phyloP scores from a whole-genome alignment of 2,888 invertebrate species.

The Pheosia gnoma region DNA sequence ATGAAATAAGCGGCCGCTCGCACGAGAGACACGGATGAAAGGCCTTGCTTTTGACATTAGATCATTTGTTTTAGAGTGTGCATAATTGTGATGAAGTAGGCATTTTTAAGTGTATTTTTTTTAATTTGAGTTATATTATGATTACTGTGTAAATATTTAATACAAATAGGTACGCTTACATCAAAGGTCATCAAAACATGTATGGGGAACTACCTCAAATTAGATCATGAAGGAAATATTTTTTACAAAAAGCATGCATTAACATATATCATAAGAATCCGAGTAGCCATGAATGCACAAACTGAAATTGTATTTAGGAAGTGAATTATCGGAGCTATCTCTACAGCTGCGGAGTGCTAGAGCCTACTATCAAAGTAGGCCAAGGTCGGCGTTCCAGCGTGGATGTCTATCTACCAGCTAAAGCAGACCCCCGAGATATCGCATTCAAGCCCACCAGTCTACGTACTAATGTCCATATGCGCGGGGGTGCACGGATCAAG shows the following conservation, averaged over 20 bases:
- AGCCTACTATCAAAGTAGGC: constrained; percentile 68
- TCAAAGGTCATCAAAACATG: too few species aligned
- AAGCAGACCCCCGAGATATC: constrained; percentile 54
- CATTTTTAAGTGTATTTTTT: too few species aligned
- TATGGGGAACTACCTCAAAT: too few species aligned
- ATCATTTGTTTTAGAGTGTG: constrained; percentile 13
- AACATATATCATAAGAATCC: neutral
- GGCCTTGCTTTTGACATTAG: constrained; percentile 16
- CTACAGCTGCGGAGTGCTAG: constrained; percentile 52
- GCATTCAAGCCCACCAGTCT: constrained; percentile 39
- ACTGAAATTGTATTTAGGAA: constrained; percentile 58
- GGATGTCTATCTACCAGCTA: constrained; percentile 50
- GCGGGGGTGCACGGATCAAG: constrained; percentile 46
- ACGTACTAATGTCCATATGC: constrained; percentile 22
- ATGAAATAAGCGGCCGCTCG: constrained; percentile 21
- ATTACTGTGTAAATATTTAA: too few species aligned
- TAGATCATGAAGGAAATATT: too few species aligned
- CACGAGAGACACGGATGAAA: constrained; percentile 24
- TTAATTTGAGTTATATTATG: too few species aligned
- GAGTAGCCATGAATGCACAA: constrained; percentile 14
- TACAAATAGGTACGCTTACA: too few species aligned
- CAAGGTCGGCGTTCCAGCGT: constrained; percentile 61
- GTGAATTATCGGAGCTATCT: constrained; percentile 60
- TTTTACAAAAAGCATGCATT: neutral
- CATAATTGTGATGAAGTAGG: neutral